Evolutionary conservation across 2,888 invertebrate genomes (phyloP), one percentile per base, ranked within the genome.

Genomic region (Athalia cordata): DNA sequence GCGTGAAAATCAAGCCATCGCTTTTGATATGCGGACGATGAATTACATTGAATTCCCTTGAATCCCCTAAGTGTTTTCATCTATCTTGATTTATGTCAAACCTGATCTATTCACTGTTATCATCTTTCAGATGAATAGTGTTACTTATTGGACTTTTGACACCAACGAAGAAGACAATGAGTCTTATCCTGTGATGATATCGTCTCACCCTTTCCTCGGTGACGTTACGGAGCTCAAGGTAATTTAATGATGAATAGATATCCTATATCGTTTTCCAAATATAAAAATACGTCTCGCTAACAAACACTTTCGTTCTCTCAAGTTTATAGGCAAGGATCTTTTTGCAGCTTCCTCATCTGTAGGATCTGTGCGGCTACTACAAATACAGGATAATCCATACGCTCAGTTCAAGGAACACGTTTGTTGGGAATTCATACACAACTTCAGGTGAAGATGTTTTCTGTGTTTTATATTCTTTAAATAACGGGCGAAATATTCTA

Each of bases 151-250:
- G 96, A 92, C 93, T 79, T 92, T 95, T 62, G 92, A 93, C 85
- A 92, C 91, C 80, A 93, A 92, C 79, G 93, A 93, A 79, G 94
- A 94, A 79, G 94, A 94, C 78, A 92, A 93, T 65, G 93, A 94
- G 79, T 92, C 93, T 81, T 93, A 93, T 83, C 95, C 96, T 1
- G 92, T 92, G 75, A 91, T 92, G 72, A 89, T 94, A 43, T 93
- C 94, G 7, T 93, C 93, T 78, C 90, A 92, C 59, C 86, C 90
- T 4, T 93, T 96, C 80, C 88, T 92, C 11, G 96, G 96, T 5
- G 96, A 97, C 90, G 94, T 97, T 4, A 96, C 96, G 0, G 96
- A 96, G 88, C 91, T 96, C 74, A 94, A 94, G 88, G 95, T 95
- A 65, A 90, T 93, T n/a, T 93, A 93, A 0, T 91, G 91, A 81